phyloP scores from a whole-genome alignment of 1,140 invertebrate genomes.

The Rhagoletis zephyria region DNA sequence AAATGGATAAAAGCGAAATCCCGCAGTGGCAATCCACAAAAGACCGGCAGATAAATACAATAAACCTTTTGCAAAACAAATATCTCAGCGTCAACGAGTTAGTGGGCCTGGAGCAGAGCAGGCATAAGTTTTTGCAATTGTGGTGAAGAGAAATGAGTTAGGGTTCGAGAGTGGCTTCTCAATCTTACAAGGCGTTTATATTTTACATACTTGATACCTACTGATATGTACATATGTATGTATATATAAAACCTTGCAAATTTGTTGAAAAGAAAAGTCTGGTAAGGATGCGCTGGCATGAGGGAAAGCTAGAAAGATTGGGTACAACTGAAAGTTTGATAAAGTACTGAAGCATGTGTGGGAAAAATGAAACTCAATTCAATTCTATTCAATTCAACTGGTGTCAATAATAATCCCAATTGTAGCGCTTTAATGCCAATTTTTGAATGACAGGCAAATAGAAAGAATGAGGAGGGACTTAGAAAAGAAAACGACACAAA shows the following conservation, averaged over 20 bases:
- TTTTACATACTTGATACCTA: no score
- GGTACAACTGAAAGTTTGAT: background rate
- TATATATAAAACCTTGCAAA: background rate
- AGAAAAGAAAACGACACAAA: background rate
- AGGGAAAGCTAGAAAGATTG: background rate
- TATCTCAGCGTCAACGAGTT: background rate
- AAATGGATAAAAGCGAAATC: slow-evolving; percentile 48
- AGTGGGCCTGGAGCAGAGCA: background rate
- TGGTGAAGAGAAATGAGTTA: slow-evolving; percentile 13
- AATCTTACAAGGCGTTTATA: background rate
- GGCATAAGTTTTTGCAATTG: background rate
- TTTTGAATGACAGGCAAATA: slow-evolving; percentile 5
- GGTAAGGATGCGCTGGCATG: background rate
- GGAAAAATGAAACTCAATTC: background rate
- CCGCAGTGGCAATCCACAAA: slow-evolving; percentile 34
- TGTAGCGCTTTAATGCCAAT: slow-evolving; percentile 25
- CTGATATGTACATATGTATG: no score
- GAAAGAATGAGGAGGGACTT: background rate
- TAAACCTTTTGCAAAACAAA: slow-evolving; percentile 18
- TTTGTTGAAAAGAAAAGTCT: background rate
- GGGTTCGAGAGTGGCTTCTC: background rate
- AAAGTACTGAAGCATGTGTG: background rate
- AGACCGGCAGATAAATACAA: slow-evolving; percentile 36
- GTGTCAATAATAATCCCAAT: slow-evolving; percentile 49
- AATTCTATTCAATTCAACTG: slow-evolving; percentile 45